Evolutionary conservation across 2,888 invertebrate species (phyloP).

Genomic region (Masnerella sp.): DNA sequence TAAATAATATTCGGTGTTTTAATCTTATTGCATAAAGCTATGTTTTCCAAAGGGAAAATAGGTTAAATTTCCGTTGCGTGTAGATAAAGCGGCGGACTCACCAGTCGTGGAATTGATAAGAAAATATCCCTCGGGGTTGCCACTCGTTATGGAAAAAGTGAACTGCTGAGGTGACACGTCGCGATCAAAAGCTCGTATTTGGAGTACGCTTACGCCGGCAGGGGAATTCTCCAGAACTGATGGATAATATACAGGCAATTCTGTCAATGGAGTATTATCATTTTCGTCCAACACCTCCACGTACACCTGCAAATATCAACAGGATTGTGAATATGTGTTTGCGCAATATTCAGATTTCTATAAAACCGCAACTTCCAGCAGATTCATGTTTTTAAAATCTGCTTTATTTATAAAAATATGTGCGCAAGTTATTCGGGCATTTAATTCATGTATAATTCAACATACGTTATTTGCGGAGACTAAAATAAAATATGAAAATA

Average conservation of each 20-base stretch:
- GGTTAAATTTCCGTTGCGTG: neutral
- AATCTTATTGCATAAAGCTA: too few species aligned
- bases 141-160: slow-evolving; percentile 91
- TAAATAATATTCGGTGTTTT: too few species aligned
- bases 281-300: slow-evolving; percentile 94
- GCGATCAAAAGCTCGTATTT: slow-evolving; percentile 87
- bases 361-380: too few species aligned
- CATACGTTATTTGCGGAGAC: too few species aligned
- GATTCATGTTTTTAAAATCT: too few species aligned
- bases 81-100: slow-evolving; percentile 73
- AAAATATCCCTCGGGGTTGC: slow-evolving; percentile 95
- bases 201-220: slow-evolving; percentile 84
- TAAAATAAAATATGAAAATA: too few species aligned
- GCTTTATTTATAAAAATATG: too few species aligned
- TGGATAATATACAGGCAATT: slow-evolving; percentile 90
- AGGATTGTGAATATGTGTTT: too few species aligned
- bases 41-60: too few species aligned
- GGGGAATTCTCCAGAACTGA: slow-evolving; percentile 89
- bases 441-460: too few species aligned
- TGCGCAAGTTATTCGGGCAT: too few species aligned
- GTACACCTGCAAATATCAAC: slow-evolving; percentile 83
- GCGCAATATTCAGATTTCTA: too few species aligned
- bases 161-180: slow-evolving; percentile 84
- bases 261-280: slow-evolving; percentile 95
- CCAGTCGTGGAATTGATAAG: slow-evolving; percentile 90